These are phyloP conservation scores for Helogale parvula DNA, from an alignment of 2,113 vertebrate genomes.

Conservation along the genomic window DNA sequence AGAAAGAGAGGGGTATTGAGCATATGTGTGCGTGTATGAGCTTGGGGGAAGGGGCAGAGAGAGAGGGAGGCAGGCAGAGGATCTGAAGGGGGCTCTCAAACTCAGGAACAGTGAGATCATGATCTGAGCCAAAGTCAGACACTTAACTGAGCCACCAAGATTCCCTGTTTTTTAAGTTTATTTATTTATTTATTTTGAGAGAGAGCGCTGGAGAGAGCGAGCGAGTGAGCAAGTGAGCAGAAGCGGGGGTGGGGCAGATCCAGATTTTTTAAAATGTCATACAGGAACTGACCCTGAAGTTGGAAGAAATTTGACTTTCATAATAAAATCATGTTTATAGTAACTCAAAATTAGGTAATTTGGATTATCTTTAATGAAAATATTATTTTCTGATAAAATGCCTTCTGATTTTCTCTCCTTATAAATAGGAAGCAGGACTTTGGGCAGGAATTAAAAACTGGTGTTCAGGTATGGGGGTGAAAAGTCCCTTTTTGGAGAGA, in stretches of 20 bases:
- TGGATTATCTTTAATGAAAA: not conserved
- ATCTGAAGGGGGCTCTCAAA: no score
- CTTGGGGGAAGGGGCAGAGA: no score
- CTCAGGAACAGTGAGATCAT: no score
- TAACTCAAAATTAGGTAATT: not conserved
- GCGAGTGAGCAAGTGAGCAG: no score
- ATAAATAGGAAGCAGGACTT: not conserved
- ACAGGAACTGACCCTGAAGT: not conserved
- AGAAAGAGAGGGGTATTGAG: no score
- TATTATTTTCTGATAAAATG: not conserved
- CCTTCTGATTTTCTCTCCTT: not conserved
- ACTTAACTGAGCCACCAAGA: no score
- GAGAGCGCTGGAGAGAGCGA: no score
- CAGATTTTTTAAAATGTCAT: not conserved
- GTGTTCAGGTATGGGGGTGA: not conserved
- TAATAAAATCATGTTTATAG: conserved; percentile 22
- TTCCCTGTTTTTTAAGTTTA: no score
- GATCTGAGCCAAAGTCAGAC: no score
- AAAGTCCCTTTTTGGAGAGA: not conserved
- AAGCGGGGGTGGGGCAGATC: not conserved
- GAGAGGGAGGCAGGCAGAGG: no score
- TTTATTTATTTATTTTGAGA: no score
- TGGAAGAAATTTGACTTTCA: conserved; percentile 32
- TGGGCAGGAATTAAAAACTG: not conserved
- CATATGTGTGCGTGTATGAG: no score